Evolutionary conservation across 2,113 vertebrate species (phyloP).

Genomic region (Tachycineta bicolor): DNA sequence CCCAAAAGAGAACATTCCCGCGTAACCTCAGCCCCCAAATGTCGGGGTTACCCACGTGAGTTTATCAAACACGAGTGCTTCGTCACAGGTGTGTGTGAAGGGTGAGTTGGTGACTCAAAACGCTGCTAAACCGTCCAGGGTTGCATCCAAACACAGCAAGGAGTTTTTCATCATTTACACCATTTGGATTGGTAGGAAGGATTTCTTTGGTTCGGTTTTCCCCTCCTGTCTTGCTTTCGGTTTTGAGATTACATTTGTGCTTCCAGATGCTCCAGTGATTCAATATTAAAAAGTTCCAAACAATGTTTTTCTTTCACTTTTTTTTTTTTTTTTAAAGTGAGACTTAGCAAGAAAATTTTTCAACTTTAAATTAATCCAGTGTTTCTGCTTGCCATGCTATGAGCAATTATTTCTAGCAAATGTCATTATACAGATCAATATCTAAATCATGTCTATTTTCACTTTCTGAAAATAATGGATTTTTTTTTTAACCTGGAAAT

Average conservation of each 20-base stretch:
- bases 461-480: background rate
- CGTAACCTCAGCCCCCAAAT: background rate
- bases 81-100: background rate
- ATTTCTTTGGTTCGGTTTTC: background rate
- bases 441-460: background rate
- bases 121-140: fast-evolving
- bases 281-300: background rate
- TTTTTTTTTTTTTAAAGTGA: background rate
- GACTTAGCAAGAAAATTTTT: background rate
- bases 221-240: background rate
- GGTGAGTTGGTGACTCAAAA: background rate
- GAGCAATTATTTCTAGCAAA: background rate
- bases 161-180: background rate
- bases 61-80: fast-evolving
- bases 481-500: background rate
- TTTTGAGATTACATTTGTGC: background rate
- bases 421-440: fast-evolving
- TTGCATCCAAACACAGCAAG: background rate
- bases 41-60: background rate
- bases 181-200: background rate
- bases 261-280: background rate
- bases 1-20: background rate
- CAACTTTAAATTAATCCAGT: background rate
- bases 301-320: background rate
- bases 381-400: background rate